Conservation (phyloP, 2,888 invertebrate species). For the Scaptodrosophila latifasciaeformis region DNA sequence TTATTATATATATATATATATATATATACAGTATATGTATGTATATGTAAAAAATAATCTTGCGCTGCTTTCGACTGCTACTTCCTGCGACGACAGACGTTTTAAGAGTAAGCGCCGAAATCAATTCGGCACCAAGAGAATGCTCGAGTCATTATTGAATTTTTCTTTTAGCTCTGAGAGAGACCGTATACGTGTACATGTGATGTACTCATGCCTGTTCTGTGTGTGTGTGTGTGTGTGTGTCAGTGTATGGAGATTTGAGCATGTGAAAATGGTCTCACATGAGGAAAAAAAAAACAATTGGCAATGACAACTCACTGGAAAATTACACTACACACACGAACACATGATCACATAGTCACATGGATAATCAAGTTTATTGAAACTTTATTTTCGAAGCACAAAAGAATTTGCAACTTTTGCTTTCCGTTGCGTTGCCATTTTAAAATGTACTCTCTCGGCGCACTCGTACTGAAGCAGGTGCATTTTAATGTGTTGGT, state of each 20-base stretch:
- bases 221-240: conserved; percentile 37
- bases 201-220: conserved; percentile 26
- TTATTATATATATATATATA: conserved; percentile 58
- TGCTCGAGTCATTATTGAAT: conserved; percentile 41
- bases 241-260: conserved; percentile 23
- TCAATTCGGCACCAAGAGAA: not conserved
- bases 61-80: conserved; percentile 57
- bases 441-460: conserved; percentile 12
- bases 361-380: conserved; percentile 39
- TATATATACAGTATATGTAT: conserved; percentile 44
- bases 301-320: conserved; percentile 57
- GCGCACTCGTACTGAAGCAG: conserved; percentile 25
- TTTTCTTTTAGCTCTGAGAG: conserved; percentile 35
- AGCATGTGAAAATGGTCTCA: conserved; percentile 55
- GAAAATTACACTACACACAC: conserved; percentile 45
- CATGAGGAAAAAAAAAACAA: conserved; percentile 39
- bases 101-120: conserved; percentile 51
- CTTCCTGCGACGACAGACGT: conserved; percentile 47
- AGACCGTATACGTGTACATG: conserved; percentile 8
- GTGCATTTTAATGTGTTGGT: conserved; percentile 30
- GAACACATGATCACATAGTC: conserved; percentile 28
- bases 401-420: conserved; percentile 31
- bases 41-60: conserved; percentile 37
- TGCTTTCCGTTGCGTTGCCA: conserved; percentile 9
- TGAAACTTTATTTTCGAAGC: conserved; percentile 40